Percentiles rank a stretch among this genome's conserved stretches.
Conservation (phyloP, 2,888 invertebrate genomes). For the Eupithecia centaureata region DNA sequence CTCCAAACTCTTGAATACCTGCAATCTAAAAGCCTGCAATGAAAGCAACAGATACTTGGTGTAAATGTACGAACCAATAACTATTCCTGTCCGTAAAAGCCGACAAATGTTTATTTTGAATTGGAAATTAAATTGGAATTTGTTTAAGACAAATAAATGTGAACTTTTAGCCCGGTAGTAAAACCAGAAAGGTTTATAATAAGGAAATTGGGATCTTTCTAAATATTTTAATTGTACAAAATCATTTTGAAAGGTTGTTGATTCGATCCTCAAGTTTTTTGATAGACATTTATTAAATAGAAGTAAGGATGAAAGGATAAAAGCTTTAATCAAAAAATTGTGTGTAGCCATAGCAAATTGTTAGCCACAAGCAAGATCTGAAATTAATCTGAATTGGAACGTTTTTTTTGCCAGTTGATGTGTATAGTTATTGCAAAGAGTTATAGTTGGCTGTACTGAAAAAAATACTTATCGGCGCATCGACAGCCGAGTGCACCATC, state of each 20-base stretch:
- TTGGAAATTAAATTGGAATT: not conserved
- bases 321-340: slow-evolving; percentile 9
- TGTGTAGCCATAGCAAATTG: not conserved
- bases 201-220: not conserved
- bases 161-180: not conserved
- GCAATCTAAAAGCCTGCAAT: too few relatives aligned
- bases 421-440: not conserved
- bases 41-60: slow-evolving; percentile 6
- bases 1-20: slow-evolving; percentile 3
- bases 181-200: not conserved
- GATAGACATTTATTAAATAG: slow-evolving; percentile 3
- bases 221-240: not conserved
- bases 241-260: not conserved
- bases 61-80: not conserved
- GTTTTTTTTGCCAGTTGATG: not conserved
- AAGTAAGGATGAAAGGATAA: slow-evolving; percentile 38
- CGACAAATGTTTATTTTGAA: not conserved
- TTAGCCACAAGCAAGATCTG: not conserved
- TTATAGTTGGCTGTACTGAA: not conserved
- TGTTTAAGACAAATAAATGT: not conserved
- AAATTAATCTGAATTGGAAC: not conserved
- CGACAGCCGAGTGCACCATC: too few relatives aligned
- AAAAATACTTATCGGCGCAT: too few relatives aligned
- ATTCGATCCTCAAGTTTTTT: not conserved
- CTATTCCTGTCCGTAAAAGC: not conserved